Evolutionary conservation across 2,797 vertebrate genomes (phyloP), one percentile per base, ranked within the genome.

Genomic region (Pangasius larnaudii): DNA sequence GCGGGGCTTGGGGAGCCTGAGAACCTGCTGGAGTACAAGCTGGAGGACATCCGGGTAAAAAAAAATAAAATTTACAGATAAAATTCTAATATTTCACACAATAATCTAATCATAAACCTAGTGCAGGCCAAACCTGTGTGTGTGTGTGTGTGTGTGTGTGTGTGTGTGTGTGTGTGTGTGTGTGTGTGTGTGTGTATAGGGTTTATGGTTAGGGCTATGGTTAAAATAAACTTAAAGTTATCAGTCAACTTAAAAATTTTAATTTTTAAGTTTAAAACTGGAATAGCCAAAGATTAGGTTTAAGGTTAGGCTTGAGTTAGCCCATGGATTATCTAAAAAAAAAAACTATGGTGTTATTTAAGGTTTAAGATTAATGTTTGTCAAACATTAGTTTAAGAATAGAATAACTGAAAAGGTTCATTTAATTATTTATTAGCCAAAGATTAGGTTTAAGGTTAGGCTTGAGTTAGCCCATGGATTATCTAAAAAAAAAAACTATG

Each of bases 31-130:
- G 97, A 98, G 39, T 96, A 98, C 91, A 98, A 98, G 92, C 96
- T 98, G 88, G 97, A 98, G 11, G 97, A 98, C 89, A 98, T 98
- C 85, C 95, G 97, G 96, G 97, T 97, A 85, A 89, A 67, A 59
- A 53, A 67, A 1, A 36, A 13, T 19, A 8, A 46, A 10, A 16
- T 1, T 16, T 6, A 18, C 7, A 1, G 42, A 77, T n/a, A 10
- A 18, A 14, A 77, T 16, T 49, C 46, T 14, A 49, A 39, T 42
- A 27, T 75, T 46, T 27, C 11, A 7, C 4, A 46, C 8, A 1
- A 5, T 74, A 0, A 46, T 27, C 72, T 49, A n/a, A 53, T 18
- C 14, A 4, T 14, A 53, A n/a, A 14, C 24, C 18, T 2, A 22
- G 69, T 39, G 18, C 33, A 71, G 69, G 69, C 7, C 18, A 42